phyloP scores from a whole-genome alignment of 2,888 invertebrate genomes.

The Malachius bipustulatus region DNA sequence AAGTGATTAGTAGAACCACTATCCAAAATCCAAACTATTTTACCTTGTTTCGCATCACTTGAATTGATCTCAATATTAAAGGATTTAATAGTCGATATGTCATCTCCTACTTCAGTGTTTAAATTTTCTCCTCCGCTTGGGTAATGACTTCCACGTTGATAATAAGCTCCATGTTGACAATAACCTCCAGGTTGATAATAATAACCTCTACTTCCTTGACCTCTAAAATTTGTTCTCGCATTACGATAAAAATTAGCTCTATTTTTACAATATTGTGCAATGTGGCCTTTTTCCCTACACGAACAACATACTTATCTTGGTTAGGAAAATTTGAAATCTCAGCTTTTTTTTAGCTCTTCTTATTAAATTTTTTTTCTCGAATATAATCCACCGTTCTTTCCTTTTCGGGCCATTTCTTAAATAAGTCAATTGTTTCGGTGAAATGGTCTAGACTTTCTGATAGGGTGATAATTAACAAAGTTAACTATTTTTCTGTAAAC shows the following conservation, averaged over 20 bases:
- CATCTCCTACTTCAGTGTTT: constrained; percentile 4
- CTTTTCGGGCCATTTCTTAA: no score
- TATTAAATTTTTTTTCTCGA: no score
- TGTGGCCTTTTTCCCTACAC: constrained; percentile 5
- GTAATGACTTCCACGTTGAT: constrained; percentile 4
- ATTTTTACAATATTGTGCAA: constrained; percentile 6
- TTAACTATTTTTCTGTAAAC: neutral
- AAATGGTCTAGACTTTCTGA: constrained; percentile 4
- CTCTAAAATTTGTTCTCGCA: constrained; percentile 1
- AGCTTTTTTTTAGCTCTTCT: no score
- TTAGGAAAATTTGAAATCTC: no score
- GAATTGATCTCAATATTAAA: constrained; percentile 6
- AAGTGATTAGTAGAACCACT: constrained; percentile 6
- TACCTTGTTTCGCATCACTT: constrained; percentile 3
- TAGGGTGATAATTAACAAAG: neutral
- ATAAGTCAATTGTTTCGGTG: constrained; percentile 5
- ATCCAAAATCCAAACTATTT: no score
- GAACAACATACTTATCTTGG: constrained; percentile 1
- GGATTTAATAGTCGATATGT: constrained; percentile 2
- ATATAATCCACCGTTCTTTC: no score
- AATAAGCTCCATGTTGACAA: constrained; percentile 4
- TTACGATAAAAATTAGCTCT: no score
- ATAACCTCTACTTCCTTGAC: constrained; percentile 5
- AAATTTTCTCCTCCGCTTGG: neutral
- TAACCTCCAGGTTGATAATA: no score